Percentiles rank a stretch among this genome's conserved stretches.
Conservation (phyloP, 2,888 invertebrate genomes). For the Dicyrtomina minuta region DNA sequence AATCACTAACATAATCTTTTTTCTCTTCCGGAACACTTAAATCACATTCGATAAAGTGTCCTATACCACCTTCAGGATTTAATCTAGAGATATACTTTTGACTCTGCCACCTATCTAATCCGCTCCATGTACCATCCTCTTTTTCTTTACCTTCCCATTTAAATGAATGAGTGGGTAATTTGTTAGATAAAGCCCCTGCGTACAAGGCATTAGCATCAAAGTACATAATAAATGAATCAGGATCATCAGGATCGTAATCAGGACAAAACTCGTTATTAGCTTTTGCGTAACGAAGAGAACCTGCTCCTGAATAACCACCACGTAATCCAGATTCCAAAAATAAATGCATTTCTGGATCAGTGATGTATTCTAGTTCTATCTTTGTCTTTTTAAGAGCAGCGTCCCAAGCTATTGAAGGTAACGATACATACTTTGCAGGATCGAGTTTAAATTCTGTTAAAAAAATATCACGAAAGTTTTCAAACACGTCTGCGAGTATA, state of each 20-base stretch:
- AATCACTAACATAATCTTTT: conserved; percentile 55
- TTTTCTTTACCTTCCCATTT: no score
- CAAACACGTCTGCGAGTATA: background rate
- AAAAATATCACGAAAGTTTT: background rate
- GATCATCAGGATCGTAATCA: no score
- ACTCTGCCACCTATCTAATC: no score
- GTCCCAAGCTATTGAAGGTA: conserved; percentile 9
- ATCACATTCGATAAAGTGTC: conserved; percentile 58
- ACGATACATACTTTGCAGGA: background rate
- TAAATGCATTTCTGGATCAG: background rate
- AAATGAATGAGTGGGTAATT: background rate
- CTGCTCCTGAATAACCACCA: conserved; percentile 9
- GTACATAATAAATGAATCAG: no score
- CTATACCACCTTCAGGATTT: conserved; percentile 46
- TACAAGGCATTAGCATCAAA: conserved; percentile 12
- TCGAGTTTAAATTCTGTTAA: background rate
- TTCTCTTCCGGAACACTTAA: conserved; percentile 56
- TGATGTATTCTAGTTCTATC: background rate
- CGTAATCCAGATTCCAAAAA: background rate
- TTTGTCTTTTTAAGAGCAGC: background rate
- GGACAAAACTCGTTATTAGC: conserved; percentile 5
- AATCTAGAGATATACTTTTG: background rate
- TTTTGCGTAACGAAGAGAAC: background rate
- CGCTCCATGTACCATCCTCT: no score
- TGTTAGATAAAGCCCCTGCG: background rate